Conservation (phyloP, 2,113 vertebrate species). For the Cariama cristata region DNA sequence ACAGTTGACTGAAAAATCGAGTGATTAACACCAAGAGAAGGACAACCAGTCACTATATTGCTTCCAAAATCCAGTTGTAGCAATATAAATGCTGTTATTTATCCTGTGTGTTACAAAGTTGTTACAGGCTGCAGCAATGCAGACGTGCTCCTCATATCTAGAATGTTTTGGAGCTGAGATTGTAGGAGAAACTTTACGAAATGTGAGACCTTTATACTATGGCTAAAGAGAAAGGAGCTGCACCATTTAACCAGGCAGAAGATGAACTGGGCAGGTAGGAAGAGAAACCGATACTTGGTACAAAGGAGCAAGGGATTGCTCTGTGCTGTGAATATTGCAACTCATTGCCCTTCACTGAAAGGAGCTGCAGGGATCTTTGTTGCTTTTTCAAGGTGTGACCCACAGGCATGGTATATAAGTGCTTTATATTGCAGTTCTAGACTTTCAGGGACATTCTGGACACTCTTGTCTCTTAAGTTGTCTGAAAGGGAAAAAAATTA, state of each 20-base stretch:
- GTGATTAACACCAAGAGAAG: neutral
- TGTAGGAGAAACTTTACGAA: neutral
- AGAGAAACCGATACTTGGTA: neutral
- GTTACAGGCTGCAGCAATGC: neutral
- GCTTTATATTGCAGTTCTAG: neutral
- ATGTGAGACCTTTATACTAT: neutral
- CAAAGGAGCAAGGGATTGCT: neutral
- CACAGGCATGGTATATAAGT: neutral
- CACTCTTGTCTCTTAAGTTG: neutral
- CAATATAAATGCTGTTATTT: neutral
- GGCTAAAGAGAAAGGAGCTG: neutral
- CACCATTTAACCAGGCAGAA: neutral
- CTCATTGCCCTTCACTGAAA: neutral
- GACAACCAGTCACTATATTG: neutral
- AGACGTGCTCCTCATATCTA: neutral
- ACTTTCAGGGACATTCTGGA: neutral
- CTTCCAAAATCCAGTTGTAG: neutral
- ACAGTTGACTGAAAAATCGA: neutral
- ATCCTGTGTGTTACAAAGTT: fast-evolving
- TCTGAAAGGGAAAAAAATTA: neutral
- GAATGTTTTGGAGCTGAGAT: neutral
- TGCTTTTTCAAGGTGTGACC: neutral
- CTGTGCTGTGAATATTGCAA: neutral
- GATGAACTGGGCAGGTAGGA: neutral
- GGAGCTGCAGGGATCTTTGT: neutral